Conservation (phyloP, 2,797 vertebrate species). For the Pyrocephalus nanus region DNA sequence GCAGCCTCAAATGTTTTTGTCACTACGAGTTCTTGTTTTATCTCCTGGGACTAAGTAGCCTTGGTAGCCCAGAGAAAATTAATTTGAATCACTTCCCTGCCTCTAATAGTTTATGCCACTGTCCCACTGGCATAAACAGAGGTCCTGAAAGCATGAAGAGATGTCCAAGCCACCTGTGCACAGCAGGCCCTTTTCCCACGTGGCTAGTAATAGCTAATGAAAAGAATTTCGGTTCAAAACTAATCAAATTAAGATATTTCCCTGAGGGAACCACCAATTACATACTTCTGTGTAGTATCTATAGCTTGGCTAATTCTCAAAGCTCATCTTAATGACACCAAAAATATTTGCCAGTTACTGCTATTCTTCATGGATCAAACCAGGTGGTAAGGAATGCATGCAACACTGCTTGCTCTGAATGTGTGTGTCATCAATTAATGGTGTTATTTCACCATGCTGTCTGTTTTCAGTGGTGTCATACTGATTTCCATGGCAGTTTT, state of each 20-base stretch:
- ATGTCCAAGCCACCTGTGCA: neutral
- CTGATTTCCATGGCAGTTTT: neutral
- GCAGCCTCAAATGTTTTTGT: neutral
- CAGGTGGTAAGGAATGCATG: neutral
- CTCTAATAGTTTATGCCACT: neutral
- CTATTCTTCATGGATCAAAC: neutral
- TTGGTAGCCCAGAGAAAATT: neutral
- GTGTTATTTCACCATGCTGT: neutral
- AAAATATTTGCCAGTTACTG: neutral
- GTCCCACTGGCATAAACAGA: neutral
- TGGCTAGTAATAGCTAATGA: conserved; percentile 10
- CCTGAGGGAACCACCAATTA: neutral
- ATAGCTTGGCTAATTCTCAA: neutral
- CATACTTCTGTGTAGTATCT: neutral
- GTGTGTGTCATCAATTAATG: neutral
- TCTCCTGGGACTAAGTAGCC: neutral
- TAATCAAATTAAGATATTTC: conserved; percentile 8
- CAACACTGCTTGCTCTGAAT: neutral
- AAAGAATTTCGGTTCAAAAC: neutral
- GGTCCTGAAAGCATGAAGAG: neutral
- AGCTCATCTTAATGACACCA: neutral
- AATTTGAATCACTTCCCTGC: neutral
- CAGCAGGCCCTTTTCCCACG: neutral
- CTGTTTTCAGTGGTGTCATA: neutral
- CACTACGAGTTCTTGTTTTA: neutral